These are phyloP conservation scores for Sandelia bainsii DNA, from an alignment of 2,797 vertebrate species.

Conservation along the genomic window DNA sequence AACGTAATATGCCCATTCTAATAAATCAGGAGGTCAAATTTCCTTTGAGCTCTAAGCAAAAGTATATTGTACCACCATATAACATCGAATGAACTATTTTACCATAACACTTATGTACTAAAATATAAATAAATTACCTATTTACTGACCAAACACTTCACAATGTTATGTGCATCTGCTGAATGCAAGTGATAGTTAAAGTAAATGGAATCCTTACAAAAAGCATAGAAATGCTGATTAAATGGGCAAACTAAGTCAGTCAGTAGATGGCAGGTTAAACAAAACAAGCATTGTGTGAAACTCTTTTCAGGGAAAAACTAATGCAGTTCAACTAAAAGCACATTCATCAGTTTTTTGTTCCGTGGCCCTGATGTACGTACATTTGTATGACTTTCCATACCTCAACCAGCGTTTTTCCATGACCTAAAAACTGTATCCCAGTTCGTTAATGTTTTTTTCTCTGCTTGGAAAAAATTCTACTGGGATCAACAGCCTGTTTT, in stretches of 20 bases:
- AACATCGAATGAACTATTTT: neutral
- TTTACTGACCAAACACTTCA: neutral
- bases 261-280: neutral
- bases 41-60: slow-evolving; percentile 26
- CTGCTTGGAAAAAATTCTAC: slow-evolving; percentile 32
- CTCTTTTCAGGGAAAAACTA: slow-evolving; percentile 6
- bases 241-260: neutral
- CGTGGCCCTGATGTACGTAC: slow-evolving; percentile 1
- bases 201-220: neutral
- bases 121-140: neutral
- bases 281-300: slow-evolving; percentile 13
- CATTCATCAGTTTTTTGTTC: slow-evolving; percentile 31
- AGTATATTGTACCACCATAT: slow-evolving; percentile 8
- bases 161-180: neutral
- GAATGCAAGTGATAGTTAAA: neutral
- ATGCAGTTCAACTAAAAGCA: slow-evolving; percentile 12
- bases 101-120: neutral
- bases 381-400: slow-evolving; percentile 47
- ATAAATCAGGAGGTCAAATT: slow-evolving; percentile 50
- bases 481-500: slow-evolving; percentile 29
- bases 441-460: slow-evolving; percentile 36
- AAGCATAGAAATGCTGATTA: neutral
- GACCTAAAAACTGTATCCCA: slow-evolving; percentile 32
- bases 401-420: slow-evolving; percentile 38
- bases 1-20: slow-evolving; percentile 50